phyloP scores from a whole-genome alignment of 1,140 invertebrate species.

The Colletes gigas region DNA sequence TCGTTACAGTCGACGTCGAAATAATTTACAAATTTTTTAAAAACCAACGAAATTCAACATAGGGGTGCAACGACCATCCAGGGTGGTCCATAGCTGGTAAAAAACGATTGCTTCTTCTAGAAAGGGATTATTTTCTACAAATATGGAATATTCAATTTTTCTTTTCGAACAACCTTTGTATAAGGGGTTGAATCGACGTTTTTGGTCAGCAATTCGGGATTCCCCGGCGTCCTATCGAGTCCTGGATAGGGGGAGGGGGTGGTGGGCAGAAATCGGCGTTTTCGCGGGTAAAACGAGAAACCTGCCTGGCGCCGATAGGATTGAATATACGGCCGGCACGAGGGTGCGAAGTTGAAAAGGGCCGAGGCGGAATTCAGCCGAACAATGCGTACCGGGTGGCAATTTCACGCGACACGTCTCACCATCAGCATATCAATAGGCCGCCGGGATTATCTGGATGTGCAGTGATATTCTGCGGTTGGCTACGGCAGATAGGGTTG shows the following conservation, averaged over 20 bases:
- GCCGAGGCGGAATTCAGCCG: conserved; percentile 72
- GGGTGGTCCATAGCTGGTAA: too few species aligned
- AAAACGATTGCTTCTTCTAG: too few species aligned
- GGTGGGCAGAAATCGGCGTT: conserved; percentile 30
- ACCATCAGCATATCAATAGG: conserved; percentile 82
- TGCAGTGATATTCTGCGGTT: conserved; percentile 79
- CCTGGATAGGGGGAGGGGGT: neutral
- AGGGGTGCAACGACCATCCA: too few species aligned
- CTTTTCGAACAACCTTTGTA: too few species aligned
- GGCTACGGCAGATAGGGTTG: conserved; percentile 80
- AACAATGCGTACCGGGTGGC: conserved; percentile 79
- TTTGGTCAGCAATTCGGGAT: too few species aligned
- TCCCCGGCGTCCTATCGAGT: too few species aligned
- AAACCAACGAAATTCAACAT: too few species aligned
- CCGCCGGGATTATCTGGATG: conserved; percentile 79
- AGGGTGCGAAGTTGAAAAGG: conserved; percentile 68
- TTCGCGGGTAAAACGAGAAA: conserved; percentile 64
- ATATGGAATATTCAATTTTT: too few species aligned
- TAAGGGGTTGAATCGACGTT: too few species aligned
- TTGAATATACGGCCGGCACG: conserved; percentile 62
- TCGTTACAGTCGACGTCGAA: too few species aligned
- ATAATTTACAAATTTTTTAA: too few species aligned
- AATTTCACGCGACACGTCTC: conserved; percentile 82
- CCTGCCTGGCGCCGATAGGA: conserved; percentile 70
- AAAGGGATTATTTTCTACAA: too few species aligned